These are phyloP conservation scores for Polyergus mexicanus DNA, from an alignment of 1,140 invertebrate species.

Conservation along the genomic window DNA sequence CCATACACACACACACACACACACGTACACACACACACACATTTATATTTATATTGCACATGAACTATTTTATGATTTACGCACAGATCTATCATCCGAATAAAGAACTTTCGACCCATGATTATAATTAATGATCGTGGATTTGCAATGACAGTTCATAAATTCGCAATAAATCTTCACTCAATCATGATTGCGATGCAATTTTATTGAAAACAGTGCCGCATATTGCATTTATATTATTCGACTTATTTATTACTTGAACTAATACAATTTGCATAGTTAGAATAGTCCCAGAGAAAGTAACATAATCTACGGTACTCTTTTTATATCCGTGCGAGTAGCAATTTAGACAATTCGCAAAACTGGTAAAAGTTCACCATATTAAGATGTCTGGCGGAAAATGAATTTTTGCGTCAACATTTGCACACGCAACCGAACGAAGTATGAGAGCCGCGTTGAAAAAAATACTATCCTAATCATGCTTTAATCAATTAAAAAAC, in stretches of 20 bases:
- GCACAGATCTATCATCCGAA: not conserved
- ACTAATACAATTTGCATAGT: slow-evolving; percentile 29
- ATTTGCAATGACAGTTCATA: not conserved
- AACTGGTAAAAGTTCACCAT: slow-evolving; percentile 25
- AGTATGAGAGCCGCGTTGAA: not conserved
- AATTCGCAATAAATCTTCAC: not conserved
- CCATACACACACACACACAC: not conserved
- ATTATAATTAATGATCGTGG: not conserved
- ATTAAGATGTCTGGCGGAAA: slow-evolving; percentile 9
- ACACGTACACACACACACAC: too few relatives aligned
- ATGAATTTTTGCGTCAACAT: not conserved
- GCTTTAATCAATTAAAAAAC: not conserved
- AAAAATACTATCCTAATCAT: not conserved
- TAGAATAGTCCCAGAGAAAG: slow-evolving; percentile 52
- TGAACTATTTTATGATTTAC: not conserved
- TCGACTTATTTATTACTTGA: not conserved
- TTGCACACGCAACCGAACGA: slow-evolving; percentile 19
- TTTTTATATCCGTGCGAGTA: slow-evolving; percentile 4
- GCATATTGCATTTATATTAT: slow-evolving; percentile 14
- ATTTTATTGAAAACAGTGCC: slow-evolving; percentile 9
- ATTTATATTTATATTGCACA: not conserved
- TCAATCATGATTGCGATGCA: not conserved
- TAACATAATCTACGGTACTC: not conserved
- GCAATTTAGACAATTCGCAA: slow-evolving; percentile 40
- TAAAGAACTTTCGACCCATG: not conserved